These are phyloP conservation scores for Actinostola sp. DNA, from an alignment of 92 coral and sea anemone species.

Conservation along the genomic window DNA sequence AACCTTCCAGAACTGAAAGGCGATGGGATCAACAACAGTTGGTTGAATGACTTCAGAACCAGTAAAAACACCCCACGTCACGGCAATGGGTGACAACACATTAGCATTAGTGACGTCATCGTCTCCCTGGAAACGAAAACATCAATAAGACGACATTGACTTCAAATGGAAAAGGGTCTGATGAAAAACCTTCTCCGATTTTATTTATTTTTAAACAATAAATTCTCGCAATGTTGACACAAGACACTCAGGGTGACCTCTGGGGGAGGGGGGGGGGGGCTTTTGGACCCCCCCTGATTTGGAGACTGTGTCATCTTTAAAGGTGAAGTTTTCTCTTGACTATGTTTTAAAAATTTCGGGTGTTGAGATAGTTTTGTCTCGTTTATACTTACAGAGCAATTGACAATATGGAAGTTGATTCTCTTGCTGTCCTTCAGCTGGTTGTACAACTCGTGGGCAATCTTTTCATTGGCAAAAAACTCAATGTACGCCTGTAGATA, in stretches of 20 bases:
- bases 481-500: slow-evolving; percentile 72
- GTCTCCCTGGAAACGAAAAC: slow-evolving; percentile 50
- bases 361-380: too few relatives aligned
- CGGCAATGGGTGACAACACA: slow-evolving; percentile 68
- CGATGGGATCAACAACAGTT: slow-evolving; percentile 83
- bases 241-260: too few relatives aligned
- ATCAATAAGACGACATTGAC: not conserved
- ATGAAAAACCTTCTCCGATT: too few relatives aligned
- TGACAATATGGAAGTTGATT: slow-evolving; percentile 77
- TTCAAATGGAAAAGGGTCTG: too few relatives aligned
- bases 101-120: slow-evolving; percentile 76
- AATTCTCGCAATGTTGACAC: too few relatives aligned
- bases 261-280: not conserved
- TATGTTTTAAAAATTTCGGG: too few relatives aligned
- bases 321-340: too few relatives aligned
- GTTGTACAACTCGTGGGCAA: slow-evolving; percentile 69
- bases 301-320: too few relatives aligned
- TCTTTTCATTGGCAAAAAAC: slow-evolving; percentile 76
- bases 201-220: too few relatives aligned
- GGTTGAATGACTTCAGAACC: slow-evolving; percentile 84
- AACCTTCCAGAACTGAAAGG: slow-evolving; percentile 86
- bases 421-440: slow-evolving; percentile 66
- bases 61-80: slow-evolving; percentile 90
- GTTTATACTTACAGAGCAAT: slow-evolving; percentile 62
- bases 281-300: too few relatives aligned